Evolutionary conservation across 2,797 vertebrate genomes (phyloP).

Genomic region (Podarcis lilfordi): DNA sequence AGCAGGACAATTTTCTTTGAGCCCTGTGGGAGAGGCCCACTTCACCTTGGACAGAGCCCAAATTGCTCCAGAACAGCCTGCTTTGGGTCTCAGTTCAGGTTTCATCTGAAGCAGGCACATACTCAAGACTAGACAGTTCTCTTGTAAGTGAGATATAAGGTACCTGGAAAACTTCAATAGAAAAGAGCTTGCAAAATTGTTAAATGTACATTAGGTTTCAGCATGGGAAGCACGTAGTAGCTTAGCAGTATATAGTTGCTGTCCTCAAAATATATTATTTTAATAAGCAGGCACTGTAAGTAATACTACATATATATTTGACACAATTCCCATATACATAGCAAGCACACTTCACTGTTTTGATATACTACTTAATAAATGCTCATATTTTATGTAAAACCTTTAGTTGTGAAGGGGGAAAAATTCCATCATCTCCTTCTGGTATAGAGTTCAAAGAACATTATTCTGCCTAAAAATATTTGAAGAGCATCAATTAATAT

Average conservation of each 20-base stretch:
- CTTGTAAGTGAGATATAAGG: neutral
- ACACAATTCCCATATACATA: neutral
- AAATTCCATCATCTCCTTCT: neutral
- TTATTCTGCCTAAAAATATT: neutral
- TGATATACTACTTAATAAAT: slow-evolving; percentile 16
- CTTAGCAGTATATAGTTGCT: neutral
- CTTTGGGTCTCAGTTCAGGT: neutral
- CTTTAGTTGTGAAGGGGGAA: neutral
- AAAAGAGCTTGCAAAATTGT: neutral
- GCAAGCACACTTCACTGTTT: slow-evolving; percentile 3
- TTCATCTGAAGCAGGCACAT: neutral
- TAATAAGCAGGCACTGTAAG: slow-evolving; percentile 2
- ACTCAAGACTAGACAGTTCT: neutral
- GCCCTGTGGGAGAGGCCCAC: neutral
- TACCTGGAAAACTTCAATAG: slow-evolving; percentile 1
- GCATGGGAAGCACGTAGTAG: neutral
- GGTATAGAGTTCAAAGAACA: neutral
- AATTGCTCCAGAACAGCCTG: neutral
- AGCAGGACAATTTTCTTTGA: too few relatives aligned
- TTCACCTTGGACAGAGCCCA: neutral
- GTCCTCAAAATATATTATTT: slow-evolving; percentile 2
- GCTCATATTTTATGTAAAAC: neutral
- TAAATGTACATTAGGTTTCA: neutral
- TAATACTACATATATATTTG: neutral
- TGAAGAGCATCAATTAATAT: neutral